Conservation (phyloP, 2,888 invertebrate species). For the Lumbricus terrestris region DNA sequence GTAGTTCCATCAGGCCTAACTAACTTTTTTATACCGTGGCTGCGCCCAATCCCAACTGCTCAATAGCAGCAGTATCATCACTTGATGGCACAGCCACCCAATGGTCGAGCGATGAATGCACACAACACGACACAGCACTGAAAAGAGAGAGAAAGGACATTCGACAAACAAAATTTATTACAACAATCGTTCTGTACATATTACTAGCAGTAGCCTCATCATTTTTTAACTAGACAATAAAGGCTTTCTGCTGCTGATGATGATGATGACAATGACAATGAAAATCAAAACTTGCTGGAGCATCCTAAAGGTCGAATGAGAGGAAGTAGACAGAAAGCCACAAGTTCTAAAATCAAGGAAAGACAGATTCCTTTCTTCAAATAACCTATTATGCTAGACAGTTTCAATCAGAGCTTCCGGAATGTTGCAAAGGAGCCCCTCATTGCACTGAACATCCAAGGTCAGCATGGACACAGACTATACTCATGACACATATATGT, state of each 20-base stretch:
- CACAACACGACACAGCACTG: no score
- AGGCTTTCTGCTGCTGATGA: neutral
- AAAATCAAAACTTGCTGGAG: neutral
- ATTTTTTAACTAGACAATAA: neutral
- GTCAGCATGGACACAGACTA: neutral
- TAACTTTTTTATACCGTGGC: no score
- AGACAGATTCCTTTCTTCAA: neutral
- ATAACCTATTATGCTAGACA: neutral
- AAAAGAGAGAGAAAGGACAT: neutral
- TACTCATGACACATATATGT: neutral
- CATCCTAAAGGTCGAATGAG: neutral
- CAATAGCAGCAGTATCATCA: no score
- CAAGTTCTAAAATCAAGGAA: neutral
- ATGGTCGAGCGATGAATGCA: no score
- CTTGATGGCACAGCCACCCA: no score
- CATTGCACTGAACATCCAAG: neutral
- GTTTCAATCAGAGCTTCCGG: neutral
- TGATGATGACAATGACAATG: neutral
- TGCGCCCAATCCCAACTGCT: no score
- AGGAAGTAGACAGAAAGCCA: neutral
- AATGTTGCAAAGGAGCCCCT: neutral
- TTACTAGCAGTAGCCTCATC: conserved; percentile 3
- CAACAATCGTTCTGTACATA: neutral
- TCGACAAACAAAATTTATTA: neutral
- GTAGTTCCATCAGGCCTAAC: no score